Percentiles rank a stretch among this genome's conserved stretches.
These are phyloP conservation scores for Ericerus pela DNA, from an alignment of 1,140 invertebrate species.

Conservation along the genomic window DNA sequence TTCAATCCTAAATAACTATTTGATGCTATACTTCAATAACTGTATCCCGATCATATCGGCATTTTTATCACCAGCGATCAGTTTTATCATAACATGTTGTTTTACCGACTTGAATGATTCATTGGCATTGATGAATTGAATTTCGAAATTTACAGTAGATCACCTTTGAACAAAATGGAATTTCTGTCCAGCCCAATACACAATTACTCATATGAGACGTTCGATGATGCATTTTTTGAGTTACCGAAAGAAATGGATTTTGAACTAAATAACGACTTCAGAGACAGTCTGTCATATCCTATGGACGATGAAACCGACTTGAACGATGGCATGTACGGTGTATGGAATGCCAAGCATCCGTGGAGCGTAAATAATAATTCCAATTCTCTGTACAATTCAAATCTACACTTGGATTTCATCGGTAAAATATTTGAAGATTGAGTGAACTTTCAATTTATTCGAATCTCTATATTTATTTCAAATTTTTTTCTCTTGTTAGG, in stretches of 20 bases:
- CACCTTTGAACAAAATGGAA: not conserved
- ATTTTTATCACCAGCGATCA: not conserved
- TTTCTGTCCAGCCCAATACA: not conserved
- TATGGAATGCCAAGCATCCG: constrained; percentile 1
- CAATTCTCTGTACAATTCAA: constrained; percentile 28
- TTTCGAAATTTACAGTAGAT: not conserved
- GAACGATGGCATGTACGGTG: not conserved
- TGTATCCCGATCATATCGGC: not conserved
- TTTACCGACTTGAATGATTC: not conserved
- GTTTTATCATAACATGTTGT: not conserved
- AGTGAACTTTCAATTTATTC: not conserved
- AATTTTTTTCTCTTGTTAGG: constrained; percentile 39
- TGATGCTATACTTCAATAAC: not conserved
- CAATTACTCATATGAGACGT: not conserved
- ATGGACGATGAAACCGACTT: not conserved
- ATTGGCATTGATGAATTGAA: not conserved
- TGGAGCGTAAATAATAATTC: constrained; percentile 8
- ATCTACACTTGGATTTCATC: constrained; percentile 33
- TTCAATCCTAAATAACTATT: not conserved
- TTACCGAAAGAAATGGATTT: constrained; percentile 6
- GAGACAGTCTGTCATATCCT: not conserved
- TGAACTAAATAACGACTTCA: not conserved
- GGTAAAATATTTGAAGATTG: too few relatives aligned
- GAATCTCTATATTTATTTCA: not conserved
- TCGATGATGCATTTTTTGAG: constrained; percentile 5